A percentile compares a stretch with the other conserved stretches of the same genome.
phyloP scores from a whole-genome alignment of 2,113 vertebrate genomes.

The Suncus etruscus region DNA sequence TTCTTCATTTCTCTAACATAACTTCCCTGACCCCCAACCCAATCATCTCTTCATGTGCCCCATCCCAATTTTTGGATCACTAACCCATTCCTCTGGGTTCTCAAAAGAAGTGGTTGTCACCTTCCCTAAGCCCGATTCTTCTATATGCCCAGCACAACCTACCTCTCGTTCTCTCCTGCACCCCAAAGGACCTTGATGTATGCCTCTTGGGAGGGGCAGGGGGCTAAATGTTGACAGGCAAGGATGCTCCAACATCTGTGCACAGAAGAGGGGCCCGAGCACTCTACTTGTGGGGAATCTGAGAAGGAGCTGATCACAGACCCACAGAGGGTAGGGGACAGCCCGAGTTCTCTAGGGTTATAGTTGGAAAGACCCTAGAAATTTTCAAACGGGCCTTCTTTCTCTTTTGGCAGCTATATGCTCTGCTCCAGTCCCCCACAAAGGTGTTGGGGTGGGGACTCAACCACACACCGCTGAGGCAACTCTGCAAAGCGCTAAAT shows the following conservation, averaged over 20 bases:
- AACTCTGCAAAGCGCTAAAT: background rate
- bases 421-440: background rate
- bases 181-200: background rate
- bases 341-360: background rate
- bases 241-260: background rate
- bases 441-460: background rate
- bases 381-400: background rate
- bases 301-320: background rate
- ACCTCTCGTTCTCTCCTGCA: background rate
- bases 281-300: background rate
- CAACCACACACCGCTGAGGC: background rate
- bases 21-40: conserved; percentile 39
- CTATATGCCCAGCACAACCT: background rate
- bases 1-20: conserved; percentile 50
- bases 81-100: background rate
- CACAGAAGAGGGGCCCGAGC: background rate
- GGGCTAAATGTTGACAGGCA: background rate
- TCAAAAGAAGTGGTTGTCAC: background rate
- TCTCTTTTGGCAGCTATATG: background rate
- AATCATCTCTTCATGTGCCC: background rate
- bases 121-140: background rate
- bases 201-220: too few relatives aligned
- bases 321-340: too few relatives aligned
- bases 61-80: background rate
- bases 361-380: background rate